Percentiles rank a stretch among this genome's conserved stretches.
phyloP scores from a whole-genome alignment of 2,888 invertebrate species.

The Venusia cambrica region DNA sequence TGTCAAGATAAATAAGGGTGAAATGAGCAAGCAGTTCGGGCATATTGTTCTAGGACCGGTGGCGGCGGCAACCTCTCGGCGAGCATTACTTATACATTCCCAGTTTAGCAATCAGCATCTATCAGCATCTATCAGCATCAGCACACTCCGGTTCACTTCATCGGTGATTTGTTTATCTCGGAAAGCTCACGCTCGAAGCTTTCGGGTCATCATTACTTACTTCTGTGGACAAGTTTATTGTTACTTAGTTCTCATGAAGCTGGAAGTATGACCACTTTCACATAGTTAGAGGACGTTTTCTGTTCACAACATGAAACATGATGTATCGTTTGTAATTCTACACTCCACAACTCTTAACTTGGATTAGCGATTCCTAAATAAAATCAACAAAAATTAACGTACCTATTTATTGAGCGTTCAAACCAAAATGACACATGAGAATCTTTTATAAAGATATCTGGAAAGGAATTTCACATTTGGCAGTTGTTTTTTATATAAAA shows the following conservation, averaged over 20 bases:
- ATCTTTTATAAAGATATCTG: too few species aligned
- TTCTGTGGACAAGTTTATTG: slow-evolving; percentile 48
- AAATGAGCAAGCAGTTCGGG: slow-evolving; percentile 63
- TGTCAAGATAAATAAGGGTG: slow-evolving; percentile 23
- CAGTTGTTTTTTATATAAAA: slow-evolving; percentile 13
- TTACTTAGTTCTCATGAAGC: slow-evolving; percentile 1
- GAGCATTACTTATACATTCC: slow-evolving; percentile 77
- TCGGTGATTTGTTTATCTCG: slow-evolving; percentile 71
- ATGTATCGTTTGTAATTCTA: too few species aligned
- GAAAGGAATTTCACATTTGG: too few species aligned
- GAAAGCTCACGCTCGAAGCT: slow-evolving; percentile 51
- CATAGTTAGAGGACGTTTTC: too few species aligned
- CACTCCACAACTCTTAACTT: too few species aligned
- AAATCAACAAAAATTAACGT: too few species aligned
- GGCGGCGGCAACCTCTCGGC: slow-evolving; percentile 68
- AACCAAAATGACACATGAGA: too few species aligned
- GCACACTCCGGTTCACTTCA: slow-evolving; percentile 62
- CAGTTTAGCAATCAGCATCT: slow-evolving; percentile 79
- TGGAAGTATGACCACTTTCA: slow-evolving; percentile 4
- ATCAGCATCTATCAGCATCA: too few species aligned
- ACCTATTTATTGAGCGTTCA: too few species aligned
- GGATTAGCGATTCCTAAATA: too few species aligned
- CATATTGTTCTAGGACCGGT: slow-evolving; percentile 77
- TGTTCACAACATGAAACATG: too few species aligned
- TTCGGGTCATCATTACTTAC: slow-evolving; percentile 42